These are phyloP conservation scores for Trochalopteron elliotii DNA, from an alignment of 2,113 vertebrate species.

Conservation along the genomic window DNA sequence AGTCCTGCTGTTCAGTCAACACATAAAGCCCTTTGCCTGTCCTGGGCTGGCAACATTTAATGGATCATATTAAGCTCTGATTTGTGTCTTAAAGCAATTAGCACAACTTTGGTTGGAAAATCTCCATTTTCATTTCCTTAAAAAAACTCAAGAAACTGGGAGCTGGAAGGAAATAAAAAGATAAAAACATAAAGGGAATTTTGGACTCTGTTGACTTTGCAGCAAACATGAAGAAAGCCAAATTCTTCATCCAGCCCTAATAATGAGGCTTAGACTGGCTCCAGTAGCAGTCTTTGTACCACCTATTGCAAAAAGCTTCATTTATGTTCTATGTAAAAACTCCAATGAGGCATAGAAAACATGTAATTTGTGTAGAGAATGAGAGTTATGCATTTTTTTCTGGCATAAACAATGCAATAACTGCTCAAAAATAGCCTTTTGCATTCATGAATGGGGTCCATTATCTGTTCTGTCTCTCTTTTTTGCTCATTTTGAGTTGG, in stretches of 20 bases:
- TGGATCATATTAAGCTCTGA: background rate
- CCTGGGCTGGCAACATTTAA: background rate
- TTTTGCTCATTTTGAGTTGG: background rate
- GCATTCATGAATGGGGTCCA: constrained; percentile 6
- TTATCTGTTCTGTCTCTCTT: constrained; percentile 15
- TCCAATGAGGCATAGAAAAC: constrained; percentile 57
- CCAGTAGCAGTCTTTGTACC: constrained; percentile 15
- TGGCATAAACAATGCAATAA: constrained; percentile 62
- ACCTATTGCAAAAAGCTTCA: constrained; percentile 48
- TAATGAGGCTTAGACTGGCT: constrained; percentile 19
- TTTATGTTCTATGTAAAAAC: constrained; percentile 49
- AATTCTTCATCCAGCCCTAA: constrained; percentile 21
- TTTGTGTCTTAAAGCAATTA: constrained; percentile 28
- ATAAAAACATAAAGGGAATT: background rate
- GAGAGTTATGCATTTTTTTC: constrained; percentile 34
- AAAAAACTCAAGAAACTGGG: background rate
- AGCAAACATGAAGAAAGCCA: constrained; percentile 17
- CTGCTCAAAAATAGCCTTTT: constrained; percentile 44
- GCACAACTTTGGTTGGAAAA: background rate
- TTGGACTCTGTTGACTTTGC: background rate
- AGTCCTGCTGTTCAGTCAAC: background rate
- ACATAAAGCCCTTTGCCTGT: background rate
- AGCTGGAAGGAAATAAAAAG: background rate
- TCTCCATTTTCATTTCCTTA: background rate
- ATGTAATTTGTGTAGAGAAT: constrained; percentile 49